Percentiles rank a stretch among this genome's conserved stretches.
Conservation (phyloP, 2,888 invertebrate species). For the Harpalus rubripes region DNA sequence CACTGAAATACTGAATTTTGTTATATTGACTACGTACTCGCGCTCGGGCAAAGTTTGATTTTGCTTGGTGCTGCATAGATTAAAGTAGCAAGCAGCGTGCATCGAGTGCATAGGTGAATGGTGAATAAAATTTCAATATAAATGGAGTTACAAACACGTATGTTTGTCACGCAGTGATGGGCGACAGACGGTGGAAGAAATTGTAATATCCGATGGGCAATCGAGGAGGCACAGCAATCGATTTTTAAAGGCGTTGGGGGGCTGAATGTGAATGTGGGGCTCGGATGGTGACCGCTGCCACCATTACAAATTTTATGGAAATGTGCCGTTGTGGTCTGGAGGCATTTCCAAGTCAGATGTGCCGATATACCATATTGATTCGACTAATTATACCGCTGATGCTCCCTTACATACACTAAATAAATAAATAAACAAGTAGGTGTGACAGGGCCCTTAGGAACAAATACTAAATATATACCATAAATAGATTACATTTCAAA, state of each 20-base stretch:
- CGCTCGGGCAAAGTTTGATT: not conserved
- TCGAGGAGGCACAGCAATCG: constrained; percentile 26
- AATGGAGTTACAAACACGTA: constrained; percentile 24
- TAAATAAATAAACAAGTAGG: not conserved
- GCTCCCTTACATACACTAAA: not conserved
- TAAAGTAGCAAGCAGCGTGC: not conserved
- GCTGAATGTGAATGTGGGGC: not conserved
- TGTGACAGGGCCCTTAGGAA: too few species aligned
- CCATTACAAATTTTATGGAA: constrained; percentile 57
- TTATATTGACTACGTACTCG: not conserved
- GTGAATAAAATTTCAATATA: constrained; percentile 43
- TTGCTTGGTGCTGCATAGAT: constrained; percentile 17
- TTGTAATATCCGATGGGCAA: constrained; percentile 59
- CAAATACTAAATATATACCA: too few species aligned
- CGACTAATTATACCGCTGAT: not conserved
- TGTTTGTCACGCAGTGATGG: not conserved
- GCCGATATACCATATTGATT: constrained; percentile 8
- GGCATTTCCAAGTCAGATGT: constrained; percentile 45
- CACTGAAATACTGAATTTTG: too few species aligned
- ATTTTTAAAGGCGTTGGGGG: constrained; percentile 42
- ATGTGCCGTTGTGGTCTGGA: not conserved
- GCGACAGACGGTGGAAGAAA: constrained; percentile 27
- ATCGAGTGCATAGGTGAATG: not conserved
- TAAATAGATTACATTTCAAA: too few species aligned
- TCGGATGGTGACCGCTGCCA: not conserved